Evolutionary conservation across 2,113 vertebrate species (phyloP), one percentile per base, ranked within the genome.

Genomic region (Mirounga angustirostris): DNA sequence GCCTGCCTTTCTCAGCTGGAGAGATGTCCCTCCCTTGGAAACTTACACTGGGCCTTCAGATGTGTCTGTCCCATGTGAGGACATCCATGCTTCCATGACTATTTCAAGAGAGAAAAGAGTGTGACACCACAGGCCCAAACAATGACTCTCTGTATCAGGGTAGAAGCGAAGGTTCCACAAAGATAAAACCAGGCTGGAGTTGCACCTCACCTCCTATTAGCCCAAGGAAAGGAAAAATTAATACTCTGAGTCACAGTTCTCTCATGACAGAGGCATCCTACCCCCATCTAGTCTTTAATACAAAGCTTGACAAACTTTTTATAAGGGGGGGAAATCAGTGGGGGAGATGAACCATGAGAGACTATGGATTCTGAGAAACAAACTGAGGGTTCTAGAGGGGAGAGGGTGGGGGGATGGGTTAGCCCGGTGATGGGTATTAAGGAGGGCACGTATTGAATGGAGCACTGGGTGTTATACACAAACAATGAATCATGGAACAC

Each of bases 381-480:
- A 46, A 46, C 46, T 46, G 46, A 46, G 46, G 46, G 46, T 46
- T 46, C 46, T 46, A 46, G 46, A 8, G 46, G 46, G 46, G 7
- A 46, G 7, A 8, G 46, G 46, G 1, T 46, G 46, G 43, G 43
- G 43, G 43, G 43, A 46, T 46, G 43, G 43, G 43, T 46, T 46
- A 46, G 43, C 46, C 46, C 9, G 46, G 46, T 46, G 46, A 9
- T 46, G 46, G 46, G 7, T 46, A 46, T 46, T 46, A 9, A 46
- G 6, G 46, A 46, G 46, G 46, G 46, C 46, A 46, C 1, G 1
- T 46, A 0, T 1, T 46, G 46, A 1, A 8, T 9, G 46, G 46
- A 46, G 46, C 46, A 9, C 46, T 46, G 46, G 46, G 46, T 46
- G 46, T 46, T 46, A 46, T 46, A 8, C 46, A 46, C 46, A 9